These are phyloP conservation scores for Eumerus sabulonum DNA, from an alignment of 2,888 invertebrate species.

Conservation along the genomic window DNA sequence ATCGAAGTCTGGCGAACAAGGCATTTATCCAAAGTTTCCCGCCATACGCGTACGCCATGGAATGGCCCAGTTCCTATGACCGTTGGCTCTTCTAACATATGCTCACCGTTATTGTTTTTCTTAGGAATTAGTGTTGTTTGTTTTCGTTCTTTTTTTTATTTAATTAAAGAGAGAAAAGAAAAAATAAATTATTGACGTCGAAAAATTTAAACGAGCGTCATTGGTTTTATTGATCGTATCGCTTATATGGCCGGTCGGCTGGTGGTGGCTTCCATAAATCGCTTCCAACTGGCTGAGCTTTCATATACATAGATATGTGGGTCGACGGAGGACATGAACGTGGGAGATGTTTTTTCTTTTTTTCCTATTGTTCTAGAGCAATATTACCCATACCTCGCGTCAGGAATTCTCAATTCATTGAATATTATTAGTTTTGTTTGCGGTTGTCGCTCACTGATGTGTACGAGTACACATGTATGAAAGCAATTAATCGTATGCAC, in stretches of 20 bases:
- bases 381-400: neutral
- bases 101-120: conserved; percentile 45
- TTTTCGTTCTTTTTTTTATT: conserved; percentile 61
- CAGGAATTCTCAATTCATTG: conserved; percentile 24
- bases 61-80: conserved; percentile 80
- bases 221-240: conserved; percentile 29
- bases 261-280: conserved; percentile 15
- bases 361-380: too few species aligned
- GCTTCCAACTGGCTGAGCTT: conserved; percentile 10
- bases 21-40: conserved; percentile 80
- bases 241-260: neutral
- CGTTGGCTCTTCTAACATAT: conserved; percentile 72
- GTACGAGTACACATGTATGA: neutral
- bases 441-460: neutral
- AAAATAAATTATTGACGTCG: conserved; percentile 59
- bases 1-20: conserved; percentile 78
- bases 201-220: conserved; percentile 17
- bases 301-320: conserved; percentile 12
- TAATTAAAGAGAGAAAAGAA: conserved; percentile 51
- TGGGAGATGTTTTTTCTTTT: too few species aligned
- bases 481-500: conserved; percentile 40
- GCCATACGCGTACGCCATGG: conserved; percentile 80
- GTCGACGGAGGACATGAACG: conserved; percentile 3
- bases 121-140: conserved; percentile 32
- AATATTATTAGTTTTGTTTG: conserved; percentile 26